phyloP scores from a whole-genome alignment of 2,888 invertebrate species.

The Zelleria hepariella region DNA sequence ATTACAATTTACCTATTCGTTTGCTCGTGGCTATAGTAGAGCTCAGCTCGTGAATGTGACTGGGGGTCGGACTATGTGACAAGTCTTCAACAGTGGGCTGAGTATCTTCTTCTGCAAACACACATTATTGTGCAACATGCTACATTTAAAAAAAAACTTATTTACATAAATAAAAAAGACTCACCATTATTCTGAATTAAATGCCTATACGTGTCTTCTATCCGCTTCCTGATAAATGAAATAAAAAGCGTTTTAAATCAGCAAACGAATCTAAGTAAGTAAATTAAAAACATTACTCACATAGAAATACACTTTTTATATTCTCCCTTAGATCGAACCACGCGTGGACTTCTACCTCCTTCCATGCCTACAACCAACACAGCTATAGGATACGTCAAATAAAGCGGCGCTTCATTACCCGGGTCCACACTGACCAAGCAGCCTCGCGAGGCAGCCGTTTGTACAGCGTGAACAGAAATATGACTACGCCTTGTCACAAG shows the following conservation, averaged over 20 bases:
- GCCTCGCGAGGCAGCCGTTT: too few species aligned
- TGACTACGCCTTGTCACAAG: too few species aligned
- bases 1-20: background rate
- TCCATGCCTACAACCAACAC: background rate
- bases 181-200: constrained; percentile 34
- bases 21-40: background rate
- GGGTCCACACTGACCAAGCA: too few species aligned
- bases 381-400: too few species aligned
- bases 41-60: background rate
- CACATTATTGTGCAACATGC: background rate
- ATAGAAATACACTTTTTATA: background rate
- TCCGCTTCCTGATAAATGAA: constrained; percentile 29
- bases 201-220: constrained; percentile 40
- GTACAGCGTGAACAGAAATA: too few species aligned
- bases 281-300: background rate
- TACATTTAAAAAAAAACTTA: background rate
- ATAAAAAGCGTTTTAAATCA: background rate
- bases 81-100: background rate
- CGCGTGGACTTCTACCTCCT: background rate
- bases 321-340: background rate
- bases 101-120: background rate
- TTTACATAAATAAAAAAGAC: background rate
- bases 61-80: background rate
- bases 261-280: background rate
- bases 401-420: too few species aligned